Evolutionary conservation across 2,113 vertebrate genomes (phyloP), one percentile per base, ranked within the genome.

Genomic region (Heteronetta atricapilla): DNA sequence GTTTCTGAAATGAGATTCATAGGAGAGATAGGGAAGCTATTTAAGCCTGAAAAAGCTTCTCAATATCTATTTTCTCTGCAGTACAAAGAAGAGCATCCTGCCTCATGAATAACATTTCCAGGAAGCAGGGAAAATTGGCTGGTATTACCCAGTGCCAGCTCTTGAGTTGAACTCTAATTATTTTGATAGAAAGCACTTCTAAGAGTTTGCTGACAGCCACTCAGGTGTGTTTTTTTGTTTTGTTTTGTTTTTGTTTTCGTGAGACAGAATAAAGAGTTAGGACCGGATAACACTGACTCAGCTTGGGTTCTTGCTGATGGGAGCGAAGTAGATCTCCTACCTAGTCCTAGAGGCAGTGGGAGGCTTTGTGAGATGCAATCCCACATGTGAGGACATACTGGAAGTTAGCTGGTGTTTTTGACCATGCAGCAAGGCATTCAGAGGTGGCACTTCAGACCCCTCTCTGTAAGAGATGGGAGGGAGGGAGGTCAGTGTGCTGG

Each of bases 41-140:
- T 90, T 79, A 93, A 90, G 20, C 56, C 62, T 74, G 59, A 59
- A 94, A 94, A 96, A 92, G 36, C 68, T 81, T 88, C 52, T 36
- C 34, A 93, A 15, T 88, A 67, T 89, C 85, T 94, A 29, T 93
- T 96, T 93, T 73, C 42, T 77, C 38, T 83, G 82, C 60, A 40
- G 14, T 92, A 60, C 26, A 64, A 82, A 74, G 78, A 29, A 80
- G 48, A 93, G 60, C 88, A 86, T 95, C 48, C 64, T 91, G 48
- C 66, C 56, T 90, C 68, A 70, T 36, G 74, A 93, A 58, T 88
- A 95, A 46, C 67, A 28, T 88, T 96, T 97, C 69, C 85, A 84
- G 85, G 90, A 97, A 95, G 92, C 76, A 92, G 82, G 88, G 77
- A 96, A 96, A 89, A 89, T 38, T 66, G 93, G 59, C 70, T 83